A percentile compares a stretch with the other conserved stretches of the same genome.
Conservation (phyloP, 1,140 invertebrate genomes). For the Doryteuthis pealeii region DNA sequence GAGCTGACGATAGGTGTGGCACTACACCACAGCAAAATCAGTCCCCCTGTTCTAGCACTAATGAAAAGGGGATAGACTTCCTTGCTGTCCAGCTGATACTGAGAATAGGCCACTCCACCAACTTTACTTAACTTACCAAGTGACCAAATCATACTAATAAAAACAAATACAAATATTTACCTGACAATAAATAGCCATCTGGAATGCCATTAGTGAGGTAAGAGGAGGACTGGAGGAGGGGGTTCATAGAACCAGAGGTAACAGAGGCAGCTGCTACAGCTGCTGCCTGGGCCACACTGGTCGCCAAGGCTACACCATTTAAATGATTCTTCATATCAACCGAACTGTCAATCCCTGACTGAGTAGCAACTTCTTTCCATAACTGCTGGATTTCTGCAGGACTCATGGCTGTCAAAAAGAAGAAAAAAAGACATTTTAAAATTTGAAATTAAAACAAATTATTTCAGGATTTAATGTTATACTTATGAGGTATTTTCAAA, state of each 20-base stretch:
- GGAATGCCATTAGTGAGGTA: constrained; percentile 17
- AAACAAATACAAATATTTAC: neutral
- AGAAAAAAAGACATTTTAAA: neutral
- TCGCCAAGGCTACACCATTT: constrained; percentile 36
- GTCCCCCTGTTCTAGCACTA: too few species aligned
- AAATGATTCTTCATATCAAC: constrained; percentile 40
- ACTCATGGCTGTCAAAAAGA: constrained; percentile 33
- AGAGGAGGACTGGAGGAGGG: constrained; percentile 21
- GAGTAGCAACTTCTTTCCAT: constrained; percentile 61
- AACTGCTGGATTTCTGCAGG: constrained; percentile 58
- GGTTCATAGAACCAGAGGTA: constrained; percentile 20
- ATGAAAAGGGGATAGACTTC: too few species aligned
- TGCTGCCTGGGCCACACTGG: constrained; percentile 5
- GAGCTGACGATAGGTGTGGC: too few species aligned
- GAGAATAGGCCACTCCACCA: too few species aligned
- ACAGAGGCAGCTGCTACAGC: constrained; percentile 10
- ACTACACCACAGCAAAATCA: too few species aligned
- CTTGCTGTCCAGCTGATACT: too few species aligned
- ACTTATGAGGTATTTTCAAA: too few species aligned
- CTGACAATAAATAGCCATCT: constrained; percentile 10
- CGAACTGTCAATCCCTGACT: constrained; percentile 37
- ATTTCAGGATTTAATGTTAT: too few species aligned
- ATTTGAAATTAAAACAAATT: too few species aligned
- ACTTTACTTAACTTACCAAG: too few species aligned
- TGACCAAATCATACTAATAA: too few species aligned